Base-by-base conservation (phyloP, 2,113 vertebrate genomes). In the Corythaeola cristata region DNA sequence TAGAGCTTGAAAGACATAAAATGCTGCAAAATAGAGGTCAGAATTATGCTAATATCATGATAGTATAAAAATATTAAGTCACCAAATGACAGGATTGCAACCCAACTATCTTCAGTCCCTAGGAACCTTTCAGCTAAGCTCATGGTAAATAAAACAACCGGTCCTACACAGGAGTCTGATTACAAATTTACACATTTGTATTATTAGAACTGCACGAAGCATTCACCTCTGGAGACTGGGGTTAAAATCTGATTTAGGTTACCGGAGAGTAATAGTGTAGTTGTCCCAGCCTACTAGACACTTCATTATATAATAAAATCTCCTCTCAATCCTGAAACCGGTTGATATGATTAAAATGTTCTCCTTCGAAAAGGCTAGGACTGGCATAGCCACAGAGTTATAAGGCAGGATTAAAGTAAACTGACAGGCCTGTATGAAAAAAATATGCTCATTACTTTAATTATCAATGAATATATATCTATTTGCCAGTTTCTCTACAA, bases 51-150 rank as follows among this genome's bases (percentile, higher is more conserved):
- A 98, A 98, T 98, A 96, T 96, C 94, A 96, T 96, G 84, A 97
- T 97, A 97, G 98, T 97, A 96, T 97, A 97, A 98, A 97, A 98
- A 98, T 98, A 98, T 98, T 97, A 98, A 98, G 97, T 98, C 96
- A 95, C 97, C 95, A 98, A 98, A 97, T 98, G 97, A 98, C 97
- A 98, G 97, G 97, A 98, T 98, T 98, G 98, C 94, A 98, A 88
- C 95, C 81, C 93, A 96, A 74, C 81, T 96, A 90, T 96, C 96
- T 95, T 97, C 80, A 94, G 78, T 97, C 96, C 95, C 95, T 96
- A 91, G 97, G 95, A 98, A 96, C 91, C 93, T 95, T 95, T 84
- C 94, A 71, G 58, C 93, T 96, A 97, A 97, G 89, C 97, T 97
- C 85, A 94, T 53, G 84, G 97, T 98, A 98, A 98, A 98, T 97